A percentile compares a stretch with the other conserved stretches of the same genome.
Evolutionary conservation across 2,797 vertebrate genomes (phyloP).

Genomic region (Aratinga solstitialis): DNA sequence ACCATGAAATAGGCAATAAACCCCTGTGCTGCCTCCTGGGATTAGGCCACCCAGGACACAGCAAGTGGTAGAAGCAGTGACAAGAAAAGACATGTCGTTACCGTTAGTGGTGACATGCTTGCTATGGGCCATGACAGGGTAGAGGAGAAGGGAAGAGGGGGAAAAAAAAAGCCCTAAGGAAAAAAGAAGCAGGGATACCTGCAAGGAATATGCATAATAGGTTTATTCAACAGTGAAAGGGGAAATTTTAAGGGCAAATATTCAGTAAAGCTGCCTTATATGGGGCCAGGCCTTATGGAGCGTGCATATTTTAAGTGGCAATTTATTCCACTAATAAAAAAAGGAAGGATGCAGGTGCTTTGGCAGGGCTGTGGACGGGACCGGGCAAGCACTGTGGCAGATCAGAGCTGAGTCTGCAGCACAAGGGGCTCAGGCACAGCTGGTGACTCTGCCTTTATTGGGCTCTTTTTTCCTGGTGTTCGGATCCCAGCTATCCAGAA

Average conservation of each 20-base stretch:
- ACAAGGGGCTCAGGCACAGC: not conserved
- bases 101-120: not conserved
- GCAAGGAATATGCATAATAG: not conserved
- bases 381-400: not conserved
- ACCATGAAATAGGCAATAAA: not conserved
- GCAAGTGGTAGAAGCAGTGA: not conserved
- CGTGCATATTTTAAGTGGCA: conserved; percentile 44
- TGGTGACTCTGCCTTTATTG: not conserved
- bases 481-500: not conserved
- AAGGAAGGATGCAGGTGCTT: conserved; percentile 27
- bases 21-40: not conserved
- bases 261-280: not conserved
- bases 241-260: not conserved
- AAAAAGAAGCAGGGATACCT: not conserved
- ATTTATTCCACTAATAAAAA: conserved; percentile 49
- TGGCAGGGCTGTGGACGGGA: not conserved
- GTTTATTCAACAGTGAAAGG: not conserved
- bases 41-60: not conserved
- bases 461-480: not conserved
- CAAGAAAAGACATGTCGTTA: not conserved
- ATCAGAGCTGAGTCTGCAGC: not conserved
- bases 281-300: not conserved
- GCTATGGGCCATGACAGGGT: not conserved
- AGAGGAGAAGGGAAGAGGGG: not conserved
- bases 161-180: not conserved